Conservation (phyloP, 2,797 vertebrate species). For the Cottoperca gobio region DNA sequence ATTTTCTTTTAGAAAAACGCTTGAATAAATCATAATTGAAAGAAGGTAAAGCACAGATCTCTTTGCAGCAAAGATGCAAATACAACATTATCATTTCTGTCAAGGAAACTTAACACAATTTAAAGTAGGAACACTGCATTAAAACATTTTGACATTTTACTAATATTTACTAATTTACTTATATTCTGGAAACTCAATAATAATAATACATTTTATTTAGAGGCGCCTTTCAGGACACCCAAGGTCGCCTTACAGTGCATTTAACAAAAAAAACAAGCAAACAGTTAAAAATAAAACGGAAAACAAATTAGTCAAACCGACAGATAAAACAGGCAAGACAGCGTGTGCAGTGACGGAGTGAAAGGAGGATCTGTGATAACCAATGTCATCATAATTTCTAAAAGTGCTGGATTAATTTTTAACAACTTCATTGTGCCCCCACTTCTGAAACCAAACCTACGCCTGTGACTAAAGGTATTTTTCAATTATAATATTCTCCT, state of each 20-base stretch:
- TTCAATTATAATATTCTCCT: conserved; percentile 1
- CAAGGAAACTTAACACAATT: background rate
- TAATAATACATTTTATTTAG: too few species aligned
- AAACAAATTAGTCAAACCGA: too few species aligned
- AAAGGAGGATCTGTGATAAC: too few species aligned
- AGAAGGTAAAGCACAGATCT: background rate
- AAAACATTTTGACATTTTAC: background rate
- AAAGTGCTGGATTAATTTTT: too few species aligned
- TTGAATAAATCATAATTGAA: background rate
- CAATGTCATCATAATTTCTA: background rate
- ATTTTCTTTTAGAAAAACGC: background rate
- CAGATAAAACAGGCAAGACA: too few species aligned
- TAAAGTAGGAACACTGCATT: background rate
- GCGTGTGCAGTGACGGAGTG: too few species aligned
- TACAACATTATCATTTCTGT: background rate
- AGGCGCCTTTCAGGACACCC: too few species aligned
- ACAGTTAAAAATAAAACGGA: too few species aligned
- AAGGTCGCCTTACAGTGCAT: too few species aligned
- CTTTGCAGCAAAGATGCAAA: conserved; percentile 1
- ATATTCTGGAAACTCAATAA: background rate
- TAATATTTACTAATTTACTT: background rate
- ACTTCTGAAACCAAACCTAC: background rate
- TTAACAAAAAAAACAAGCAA: too few species aligned
- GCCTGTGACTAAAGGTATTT: conserved; percentile 7
- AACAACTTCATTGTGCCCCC: background rate